These are phyloP conservation scores for Prorops nasuta DNA, from an alignment of 1,140 invertebrate genomes.

Conservation along the genomic window DNA sequence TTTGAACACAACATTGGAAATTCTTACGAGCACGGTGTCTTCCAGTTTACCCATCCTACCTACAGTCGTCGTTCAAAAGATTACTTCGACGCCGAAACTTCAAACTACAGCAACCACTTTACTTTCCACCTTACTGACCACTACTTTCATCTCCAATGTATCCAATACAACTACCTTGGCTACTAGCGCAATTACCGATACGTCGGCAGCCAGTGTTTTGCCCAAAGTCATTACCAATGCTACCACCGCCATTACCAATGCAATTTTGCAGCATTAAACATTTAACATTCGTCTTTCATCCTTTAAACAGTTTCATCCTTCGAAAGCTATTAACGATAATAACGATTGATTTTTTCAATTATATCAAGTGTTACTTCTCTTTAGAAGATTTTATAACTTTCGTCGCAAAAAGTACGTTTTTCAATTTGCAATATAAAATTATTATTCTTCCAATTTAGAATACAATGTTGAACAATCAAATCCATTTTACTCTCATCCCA, in stretches of 20 bases:
- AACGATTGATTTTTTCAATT: too few species aligned
- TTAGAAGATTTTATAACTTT: too few species aligned
- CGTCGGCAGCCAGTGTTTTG: constrained; percentile 29
- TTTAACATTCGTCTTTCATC: too few species aligned
- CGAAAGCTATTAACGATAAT: too few species aligned
- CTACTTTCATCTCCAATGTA: constrained; percentile 30
- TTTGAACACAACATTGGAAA: constrained; percentile 24
- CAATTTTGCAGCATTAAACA: constrained; percentile 37
- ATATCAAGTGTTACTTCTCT: too few species aligned
- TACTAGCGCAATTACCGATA: constrained; percentile 18
- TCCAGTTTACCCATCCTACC: constrained; percentile 29
- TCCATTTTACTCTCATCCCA: too few species aligned
- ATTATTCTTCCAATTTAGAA: too few species aligned
- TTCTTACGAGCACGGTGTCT: constrained; percentile 25
- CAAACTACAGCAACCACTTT: constrained; percentile 28
- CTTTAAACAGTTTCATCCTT: too few species aligned
- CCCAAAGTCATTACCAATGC: constrained; percentile 40
- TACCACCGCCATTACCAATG: constrained; percentile 38
- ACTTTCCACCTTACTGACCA: constrained; percentile 25
- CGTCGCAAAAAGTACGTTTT: too few species aligned
- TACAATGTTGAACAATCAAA: too few species aligned
- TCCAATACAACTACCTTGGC: constrained; percentile 23
- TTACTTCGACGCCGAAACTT: constrained; percentile 28
- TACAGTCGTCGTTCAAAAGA: constrained; percentile 26
- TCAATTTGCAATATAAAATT: too few species aligned